Percentiles rank a stretch among this genome's conserved stretches.
These are phyloP conservation scores for Ichneumon xanthorius DNA, from an alignment of 2,888 invertebrate genomes.

Conservation along the genomic window DNA sequence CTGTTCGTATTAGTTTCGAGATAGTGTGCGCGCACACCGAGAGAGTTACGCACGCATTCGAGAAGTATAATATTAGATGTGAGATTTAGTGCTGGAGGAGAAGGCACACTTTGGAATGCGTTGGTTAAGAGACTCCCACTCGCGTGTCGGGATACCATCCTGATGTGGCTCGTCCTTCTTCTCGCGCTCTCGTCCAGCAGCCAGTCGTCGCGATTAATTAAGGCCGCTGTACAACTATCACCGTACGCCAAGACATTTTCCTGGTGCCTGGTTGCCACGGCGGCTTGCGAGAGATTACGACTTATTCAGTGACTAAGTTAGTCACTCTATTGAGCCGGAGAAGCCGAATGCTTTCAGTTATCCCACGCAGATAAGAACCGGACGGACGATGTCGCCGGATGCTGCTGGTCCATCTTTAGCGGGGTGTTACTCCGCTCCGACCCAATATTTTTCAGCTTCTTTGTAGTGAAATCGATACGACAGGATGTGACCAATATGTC, in stretches of 20 bases:
- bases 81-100: constrained; percentile 43
- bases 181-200: constrained; percentile 51
- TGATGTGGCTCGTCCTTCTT: constrained; percentile 61
- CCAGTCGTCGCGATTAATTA: constrained; percentile 66
- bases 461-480: background rate
- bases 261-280: background rate
- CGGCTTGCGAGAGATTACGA: constrained; percentile 52
- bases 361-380: constrained; percentile 57
- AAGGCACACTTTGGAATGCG: constrained; percentile 57
- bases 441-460: background rate
- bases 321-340: constrained; percentile 49
- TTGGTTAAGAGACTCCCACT: constrained; percentile 47
- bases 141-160: constrained; percentile 57
- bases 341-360: constrained; percentile 52
- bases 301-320: constrained; percentile 65
- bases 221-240: constrained; percentile 53
- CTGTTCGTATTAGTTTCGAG: constrained; percentile 8
- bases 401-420: background rate
- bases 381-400: constrained; percentile 12
- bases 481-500: background rate
- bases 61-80: constrained; percentile 46
- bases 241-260: constrained; percentile 35
- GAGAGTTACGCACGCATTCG: constrained; percentile 46
- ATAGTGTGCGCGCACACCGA: background rate
- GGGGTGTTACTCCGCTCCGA: background rate